Conservation (phyloP, 1,140 invertebrate genomes). For the Belonocnema kinseyi region DNA sequence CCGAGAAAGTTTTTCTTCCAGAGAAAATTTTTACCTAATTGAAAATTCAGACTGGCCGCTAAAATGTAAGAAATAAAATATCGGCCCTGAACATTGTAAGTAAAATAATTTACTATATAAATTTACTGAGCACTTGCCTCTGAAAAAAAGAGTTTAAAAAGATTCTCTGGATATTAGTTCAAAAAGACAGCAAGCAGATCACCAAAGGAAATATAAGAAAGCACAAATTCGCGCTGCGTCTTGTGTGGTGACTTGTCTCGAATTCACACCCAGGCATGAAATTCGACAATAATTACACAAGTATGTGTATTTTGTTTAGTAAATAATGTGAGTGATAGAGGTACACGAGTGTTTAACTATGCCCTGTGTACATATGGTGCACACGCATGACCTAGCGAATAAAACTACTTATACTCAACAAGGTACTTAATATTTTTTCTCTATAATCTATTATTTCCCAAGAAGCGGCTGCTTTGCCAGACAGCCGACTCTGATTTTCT, state of each 20-base stretch:
- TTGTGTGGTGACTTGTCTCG: constrained; percentile 37
- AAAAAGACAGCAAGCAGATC: constrained; percentile 19
- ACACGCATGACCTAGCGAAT: constrained; percentile 62
- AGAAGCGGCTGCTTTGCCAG: background rate
- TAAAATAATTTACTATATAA: too few relatives aligned
- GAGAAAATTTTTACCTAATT: background rate
- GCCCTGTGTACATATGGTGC: constrained; percentile 33
- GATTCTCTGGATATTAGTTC: background rate
- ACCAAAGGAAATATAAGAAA: constrained; percentile 38
- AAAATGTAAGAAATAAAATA: too few relatives aligned
- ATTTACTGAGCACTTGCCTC: too few relatives aligned
- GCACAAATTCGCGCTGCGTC: constrained; percentile 52
- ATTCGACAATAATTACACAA: constrained; percentile 44
- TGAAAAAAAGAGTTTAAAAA: background rate
- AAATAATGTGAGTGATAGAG: constrained; percentile 46
- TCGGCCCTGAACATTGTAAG: too few relatives aligned
- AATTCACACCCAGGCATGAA: constrained; percentile 52
- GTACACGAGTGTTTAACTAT: constrained; percentile 47
- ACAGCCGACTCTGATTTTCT: constrained; percentile 35
- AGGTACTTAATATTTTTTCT: constrained; percentile 69
- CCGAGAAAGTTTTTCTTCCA: background rate
- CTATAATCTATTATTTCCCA: background rate
- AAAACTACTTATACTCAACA: constrained; percentile 72
- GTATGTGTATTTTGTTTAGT: constrained; percentile 36
- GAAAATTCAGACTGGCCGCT: too few relatives aligned